Conservation (phyloP, 2,888 invertebrate species). For the Exocentrus adspersus region DNA sequence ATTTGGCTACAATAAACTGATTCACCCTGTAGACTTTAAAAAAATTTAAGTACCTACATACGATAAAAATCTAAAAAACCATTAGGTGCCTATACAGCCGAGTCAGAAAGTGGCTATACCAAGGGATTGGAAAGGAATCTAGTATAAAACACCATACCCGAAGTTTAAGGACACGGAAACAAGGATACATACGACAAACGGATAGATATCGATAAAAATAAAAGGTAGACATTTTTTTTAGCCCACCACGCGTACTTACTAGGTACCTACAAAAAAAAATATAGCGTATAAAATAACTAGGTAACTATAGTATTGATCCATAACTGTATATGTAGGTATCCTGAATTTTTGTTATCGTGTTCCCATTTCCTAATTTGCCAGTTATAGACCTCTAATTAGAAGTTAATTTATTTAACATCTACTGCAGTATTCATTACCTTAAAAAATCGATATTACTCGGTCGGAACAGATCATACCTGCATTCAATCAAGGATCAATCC, state of each 20-base stretch:
- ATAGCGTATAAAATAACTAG: too few relatives aligned
- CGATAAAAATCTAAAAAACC: too few relatives aligned
- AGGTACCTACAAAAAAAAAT: too few relatives aligned
- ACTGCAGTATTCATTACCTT: conserved; percentile 14
- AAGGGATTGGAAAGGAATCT: too few relatives aligned
- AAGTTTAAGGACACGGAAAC: too few relatives aligned
- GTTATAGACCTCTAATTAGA: conserved; percentile 13
- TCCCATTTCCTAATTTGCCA: conserved; percentile 4
- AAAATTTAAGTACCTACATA: background rate
- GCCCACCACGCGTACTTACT: too few relatives aligned
- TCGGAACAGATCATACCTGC: too few relatives aligned
- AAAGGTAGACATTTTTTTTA: background rate
- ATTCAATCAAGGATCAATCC: too few relatives aligned
- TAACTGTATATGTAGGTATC: background rate
- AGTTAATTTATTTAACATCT: conserved; percentile 15
- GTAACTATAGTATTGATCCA: background rate
- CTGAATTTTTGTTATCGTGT: conserved; percentile 5
- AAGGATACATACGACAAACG: too few relatives aligned
- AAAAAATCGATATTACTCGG: conserved; percentile 10
- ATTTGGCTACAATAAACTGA: background rate
- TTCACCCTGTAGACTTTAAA: background rate
- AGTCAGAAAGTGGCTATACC: too few relatives aligned
- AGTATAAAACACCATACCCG: too few relatives aligned
- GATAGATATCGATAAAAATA: background rate
- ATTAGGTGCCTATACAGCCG: too few relatives aligned